Percentiles rank a stretch among this genome's conserved stretches.
Evolutionary conservation across 35 echinoderm and acorn worm species (phyloP).

Genomic region (Chiridota heheva): DNA sequence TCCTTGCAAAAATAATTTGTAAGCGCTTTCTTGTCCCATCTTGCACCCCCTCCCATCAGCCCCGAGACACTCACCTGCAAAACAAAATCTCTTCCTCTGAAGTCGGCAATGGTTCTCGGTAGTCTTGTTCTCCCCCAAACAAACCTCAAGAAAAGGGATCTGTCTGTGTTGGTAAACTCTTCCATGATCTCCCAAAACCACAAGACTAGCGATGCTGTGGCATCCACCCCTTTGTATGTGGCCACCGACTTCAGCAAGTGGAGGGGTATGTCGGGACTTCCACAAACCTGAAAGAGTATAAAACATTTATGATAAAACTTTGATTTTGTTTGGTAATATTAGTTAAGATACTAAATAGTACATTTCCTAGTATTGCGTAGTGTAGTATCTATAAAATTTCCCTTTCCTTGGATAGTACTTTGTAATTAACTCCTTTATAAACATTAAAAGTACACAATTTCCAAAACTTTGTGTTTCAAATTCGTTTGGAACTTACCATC

Average conservation of each 20-base stretch:
- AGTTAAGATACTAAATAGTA: neutral
- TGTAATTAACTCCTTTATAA: too few species aligned
- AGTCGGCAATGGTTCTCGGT: slow-evolving; percentile 95
- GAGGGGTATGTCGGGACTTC: slow-evolving; percentile 94
- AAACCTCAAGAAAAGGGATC: slow-evolving; percentile 89
- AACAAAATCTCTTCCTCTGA: slow-evolving; percentile 95
- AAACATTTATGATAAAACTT: neutral
- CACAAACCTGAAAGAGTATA: slow-evolving; percentile 82
- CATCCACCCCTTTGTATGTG: slow-evolving; percentile 93
- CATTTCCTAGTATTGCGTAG: neutral
- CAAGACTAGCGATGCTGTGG: slow-evolving; percentile 65
- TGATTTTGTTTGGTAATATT: neutral
- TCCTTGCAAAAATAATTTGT: too few species aligned
- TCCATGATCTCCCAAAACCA: slow-evolving; percentile 99
- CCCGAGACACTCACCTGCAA: slow-evolving; percentile 88
- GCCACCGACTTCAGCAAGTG: slow-evolving; percentile 93
- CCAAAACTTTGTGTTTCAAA: too few species aligned
- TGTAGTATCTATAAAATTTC: too few species aligned
- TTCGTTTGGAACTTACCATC: slow-evolving; percentile 96
- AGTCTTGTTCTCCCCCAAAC: slow-evolving; percentile 95
- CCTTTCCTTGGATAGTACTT: too few species aligned
- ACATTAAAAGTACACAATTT: too few species aligned
- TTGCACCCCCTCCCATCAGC: too few species aligned
- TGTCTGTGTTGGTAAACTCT: slow-evolving; percentile 87
- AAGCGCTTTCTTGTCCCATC: too few species aligned